These are phyloP conservation scores for Drosophila mimetica DNA, from an alignment of 2,888 invertebrate species.

Conservation along the genomic window DNA sequence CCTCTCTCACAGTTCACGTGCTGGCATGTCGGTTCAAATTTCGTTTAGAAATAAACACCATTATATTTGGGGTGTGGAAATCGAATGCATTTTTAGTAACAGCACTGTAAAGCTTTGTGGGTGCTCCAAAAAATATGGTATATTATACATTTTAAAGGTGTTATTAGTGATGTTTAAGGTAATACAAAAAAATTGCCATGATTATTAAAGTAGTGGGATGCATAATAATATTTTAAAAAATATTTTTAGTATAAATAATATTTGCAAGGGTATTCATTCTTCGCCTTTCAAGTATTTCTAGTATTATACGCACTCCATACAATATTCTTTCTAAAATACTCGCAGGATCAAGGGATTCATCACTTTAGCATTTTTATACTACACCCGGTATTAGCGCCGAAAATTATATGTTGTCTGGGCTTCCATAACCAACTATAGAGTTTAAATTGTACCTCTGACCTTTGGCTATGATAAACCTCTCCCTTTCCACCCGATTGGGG, in stretches of 20 bases:
- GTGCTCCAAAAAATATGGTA: too few relatives aligned
- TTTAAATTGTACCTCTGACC: background rate
- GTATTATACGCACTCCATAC: background rate
- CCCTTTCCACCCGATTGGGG: background rate
- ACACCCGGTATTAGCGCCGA: background rate
- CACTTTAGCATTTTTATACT: too few relatives aligned
- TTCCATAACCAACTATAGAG: background rate
- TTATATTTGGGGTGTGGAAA: background rate
- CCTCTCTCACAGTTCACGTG: slow-evolving; percentile 45
- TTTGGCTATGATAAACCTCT: background rate
- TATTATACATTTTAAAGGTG: too few relatives aligned
- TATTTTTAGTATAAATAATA: too few relatives aligned
- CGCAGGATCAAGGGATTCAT: background rate
- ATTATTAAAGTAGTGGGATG: too few relatives aligned
- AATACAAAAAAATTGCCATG: too few relatives aligned
- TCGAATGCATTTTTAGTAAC: background rate
- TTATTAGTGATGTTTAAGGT: too few relatives aligned
- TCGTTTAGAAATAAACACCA: slow-evolving; percentile 2
- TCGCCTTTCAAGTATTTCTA: background rate
- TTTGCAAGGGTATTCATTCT: background rate
- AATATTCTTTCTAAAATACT: background rate
- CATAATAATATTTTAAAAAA: too few relatives aligned
- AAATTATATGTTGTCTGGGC: background rate
- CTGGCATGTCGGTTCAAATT: slow-evolving; percentile 1
- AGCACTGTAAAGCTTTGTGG: too few relatives aligned